phyloP scores from a whole-genome alignment of 2,888 invertebrate species.

The Gnatocerus cornutus region DNA sequence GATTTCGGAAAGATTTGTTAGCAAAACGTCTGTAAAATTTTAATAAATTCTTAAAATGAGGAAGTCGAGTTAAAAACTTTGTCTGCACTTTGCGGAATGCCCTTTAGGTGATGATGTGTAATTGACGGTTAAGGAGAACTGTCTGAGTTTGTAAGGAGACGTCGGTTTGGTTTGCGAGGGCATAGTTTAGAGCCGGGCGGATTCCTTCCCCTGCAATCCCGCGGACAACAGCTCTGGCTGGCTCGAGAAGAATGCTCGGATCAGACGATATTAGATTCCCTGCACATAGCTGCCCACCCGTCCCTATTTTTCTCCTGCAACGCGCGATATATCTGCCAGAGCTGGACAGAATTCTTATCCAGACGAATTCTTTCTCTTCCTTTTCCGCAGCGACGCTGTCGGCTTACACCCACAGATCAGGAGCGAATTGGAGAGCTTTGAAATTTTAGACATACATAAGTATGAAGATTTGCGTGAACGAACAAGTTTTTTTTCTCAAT shows the following conservation, averaged over 20 bases:
- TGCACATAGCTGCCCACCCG: constrained; percentile 63
- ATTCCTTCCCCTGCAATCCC: constrained; percentile 69
- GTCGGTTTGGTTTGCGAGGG: constrained; percentile 48
- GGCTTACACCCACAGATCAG: constrained; percentile 16
- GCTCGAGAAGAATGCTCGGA: constrained; percentile 69
- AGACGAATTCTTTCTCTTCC: constrained; percentile 46
- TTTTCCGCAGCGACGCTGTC: constrained; percentile 23
- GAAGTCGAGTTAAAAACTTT: no score
- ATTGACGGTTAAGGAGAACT: constrained; percentile 16
- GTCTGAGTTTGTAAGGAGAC: constrained; percentile 52
- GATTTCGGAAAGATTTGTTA: no score
- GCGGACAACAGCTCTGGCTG: constrained; percentile 66
- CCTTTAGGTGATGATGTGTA: constrained; percentile 21
- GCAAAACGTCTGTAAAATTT: no score
- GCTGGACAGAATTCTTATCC: constrained; percentile 62
- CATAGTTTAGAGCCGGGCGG: constrained; percentile 53
- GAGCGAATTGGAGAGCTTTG: constrained; percentile 5
- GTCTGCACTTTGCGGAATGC: neutral
- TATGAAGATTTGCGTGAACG: neutral
- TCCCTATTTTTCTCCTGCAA: constrained; percentile 61
- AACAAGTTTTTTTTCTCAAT: no score
- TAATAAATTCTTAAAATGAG: no score
- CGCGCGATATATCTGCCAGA: constrained; percentile 59
- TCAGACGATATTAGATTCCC: constrained; percentile 69
- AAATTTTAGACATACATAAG: neutral